A percentile compares a stretch with the other conserved stretches of the same genome.
Evolutionary conservation across 2,888 invertebrate genomes (phyloP).

Genomic region (Acanthoscelides obtectus): DNA sequence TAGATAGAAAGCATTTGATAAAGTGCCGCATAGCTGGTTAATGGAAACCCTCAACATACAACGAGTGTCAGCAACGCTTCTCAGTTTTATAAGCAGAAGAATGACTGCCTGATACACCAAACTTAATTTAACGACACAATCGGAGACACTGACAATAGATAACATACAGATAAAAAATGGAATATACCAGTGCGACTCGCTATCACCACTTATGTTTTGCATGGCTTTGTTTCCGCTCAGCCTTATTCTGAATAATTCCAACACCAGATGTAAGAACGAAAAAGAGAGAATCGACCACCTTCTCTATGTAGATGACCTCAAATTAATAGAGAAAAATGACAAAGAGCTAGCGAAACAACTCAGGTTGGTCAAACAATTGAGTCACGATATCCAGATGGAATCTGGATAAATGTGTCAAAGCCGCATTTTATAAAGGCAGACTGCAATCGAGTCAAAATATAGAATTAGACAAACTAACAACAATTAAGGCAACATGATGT

Average conservation of each 20-base stretch:
- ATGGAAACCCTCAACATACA: constrained; percentile 2
- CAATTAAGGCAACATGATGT: neutral
- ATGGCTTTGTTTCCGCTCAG: constrained; percentile 3
- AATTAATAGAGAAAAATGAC: too few species aligned
- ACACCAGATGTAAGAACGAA: neutral
- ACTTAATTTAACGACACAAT: too few species aligned
- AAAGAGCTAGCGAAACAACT: too few species aligned
- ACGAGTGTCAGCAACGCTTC: neutral
- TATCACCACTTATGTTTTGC: constrained; percentile 2
- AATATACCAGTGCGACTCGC: constrained; percentile 1
- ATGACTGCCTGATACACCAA: too few species aligned
- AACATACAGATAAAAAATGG: constrained; percentile 1
- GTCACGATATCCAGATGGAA: neutral
- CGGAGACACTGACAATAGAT: constrained; percentile 1
- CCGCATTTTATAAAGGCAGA: neutral
- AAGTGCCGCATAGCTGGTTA: constrained; percentile 3
- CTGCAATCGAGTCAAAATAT: neutral
- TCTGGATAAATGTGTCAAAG: neutral
- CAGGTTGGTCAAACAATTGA: neutral
- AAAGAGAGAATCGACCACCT: neutral
- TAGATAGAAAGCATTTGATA: constrained; percentile 1
- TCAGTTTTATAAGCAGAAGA: too few species aligned
- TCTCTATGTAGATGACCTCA: too few species aligned
- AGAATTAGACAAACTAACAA: neutral
- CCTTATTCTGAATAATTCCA: too few species aligned